Evolutionary conservation across 2,888 invertebrate genomes (phyloP).

Genomic region (Anthrax anthrax): DNA sequence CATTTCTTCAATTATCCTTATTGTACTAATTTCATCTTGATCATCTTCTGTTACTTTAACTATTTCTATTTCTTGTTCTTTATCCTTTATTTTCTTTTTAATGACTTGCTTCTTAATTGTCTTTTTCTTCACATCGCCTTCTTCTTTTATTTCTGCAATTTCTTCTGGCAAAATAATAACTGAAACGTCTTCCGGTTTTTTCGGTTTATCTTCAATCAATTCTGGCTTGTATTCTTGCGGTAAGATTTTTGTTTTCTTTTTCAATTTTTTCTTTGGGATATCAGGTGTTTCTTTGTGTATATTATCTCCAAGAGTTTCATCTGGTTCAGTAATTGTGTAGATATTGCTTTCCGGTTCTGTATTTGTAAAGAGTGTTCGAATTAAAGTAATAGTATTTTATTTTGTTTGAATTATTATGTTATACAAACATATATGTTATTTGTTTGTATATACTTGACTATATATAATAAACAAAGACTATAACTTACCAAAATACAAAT

Average conservation of each 20-base stretch:
- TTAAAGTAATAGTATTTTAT: background rate
- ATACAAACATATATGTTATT: too few species aligned
- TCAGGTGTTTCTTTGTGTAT: conserved; percentile 22
- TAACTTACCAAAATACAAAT: too few species aligned
- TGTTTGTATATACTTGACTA: too few species aligned
- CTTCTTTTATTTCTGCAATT: conserved; percentile 15
- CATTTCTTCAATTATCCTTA: conserved; percentile 15
- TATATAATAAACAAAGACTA: too few species aligned
- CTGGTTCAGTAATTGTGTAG: conserved; percentile 34
- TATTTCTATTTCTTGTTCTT: conserved; percentile 22
- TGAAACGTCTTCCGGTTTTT: conserved; percentile 20
- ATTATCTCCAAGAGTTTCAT: conserved; percentile 30
- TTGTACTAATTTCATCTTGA: conserved; percentile 22
- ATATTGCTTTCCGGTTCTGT: conserved; percentile 29
- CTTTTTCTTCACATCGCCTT: conserved; percentile 7
- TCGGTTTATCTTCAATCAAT: background rate
- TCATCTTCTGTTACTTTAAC: conserved; percentile 20
- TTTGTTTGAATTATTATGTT: too few species aligned
- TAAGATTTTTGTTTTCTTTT: conserved; percentile 1
- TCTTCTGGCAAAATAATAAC: conserved; percentile 22
- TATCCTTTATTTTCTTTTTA: conserved; percentile 22
- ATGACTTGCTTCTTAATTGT: conserved; percentile 23
- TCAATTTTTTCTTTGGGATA: conserved; percentile 15
- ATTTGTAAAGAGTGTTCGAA: conserved; percentile 19
- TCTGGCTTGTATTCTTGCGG: background rate